Conservation (phyloP, 2,888 invertebrate genomes). For the Euphydryas editha region DNA sequence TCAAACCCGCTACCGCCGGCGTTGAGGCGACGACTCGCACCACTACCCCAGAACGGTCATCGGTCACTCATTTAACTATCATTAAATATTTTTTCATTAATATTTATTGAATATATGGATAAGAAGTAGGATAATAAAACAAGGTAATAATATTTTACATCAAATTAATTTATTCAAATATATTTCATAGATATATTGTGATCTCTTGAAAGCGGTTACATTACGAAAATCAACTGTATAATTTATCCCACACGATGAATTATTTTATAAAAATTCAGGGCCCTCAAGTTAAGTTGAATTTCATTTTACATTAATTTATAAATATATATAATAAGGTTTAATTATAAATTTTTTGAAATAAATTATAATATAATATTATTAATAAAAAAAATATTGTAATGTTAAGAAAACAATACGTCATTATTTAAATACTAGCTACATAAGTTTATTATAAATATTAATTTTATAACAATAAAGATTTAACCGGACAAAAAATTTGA, state of each 20-base stretch:
- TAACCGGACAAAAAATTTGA: too few relatives aligned
- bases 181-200: slow-evolving; percentile 47
- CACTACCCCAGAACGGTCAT: too few relatives aligned
- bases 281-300: slow-evolving; percentile 5
- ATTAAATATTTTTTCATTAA: too few relatives aligned
- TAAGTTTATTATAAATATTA: too few relatives aligned
- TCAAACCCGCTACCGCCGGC: too few relatives aligned
- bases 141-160: slow-evolving; percentile 50
- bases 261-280: neutral
- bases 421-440: too few relatives aligned
- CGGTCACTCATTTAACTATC: too few relatives aligned
- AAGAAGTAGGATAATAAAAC: slow-evolving; percentile 35
- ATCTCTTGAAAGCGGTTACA: slow-evolving; percentile 33
- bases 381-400: too few relatives aligned
- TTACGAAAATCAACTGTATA: slow-evolving; percentile 30
- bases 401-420: too few relatives aligned
- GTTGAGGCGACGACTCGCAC: too few relatives aligned
- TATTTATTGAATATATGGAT: neutral
- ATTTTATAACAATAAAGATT: too few relatives aligned
- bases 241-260: slow-evolving; percentile 30
- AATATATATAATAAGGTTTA: neutral
- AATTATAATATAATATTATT: too few relatives aligned
- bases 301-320: neutral
- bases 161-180: slow-evolving; percentile 64
- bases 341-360: neutral